These are phyloP conservation scores for Aldabrachelys gigantea DNA, from an alignment of 2,113 vertebrate species.

Conservation along the genomic window DNA sequence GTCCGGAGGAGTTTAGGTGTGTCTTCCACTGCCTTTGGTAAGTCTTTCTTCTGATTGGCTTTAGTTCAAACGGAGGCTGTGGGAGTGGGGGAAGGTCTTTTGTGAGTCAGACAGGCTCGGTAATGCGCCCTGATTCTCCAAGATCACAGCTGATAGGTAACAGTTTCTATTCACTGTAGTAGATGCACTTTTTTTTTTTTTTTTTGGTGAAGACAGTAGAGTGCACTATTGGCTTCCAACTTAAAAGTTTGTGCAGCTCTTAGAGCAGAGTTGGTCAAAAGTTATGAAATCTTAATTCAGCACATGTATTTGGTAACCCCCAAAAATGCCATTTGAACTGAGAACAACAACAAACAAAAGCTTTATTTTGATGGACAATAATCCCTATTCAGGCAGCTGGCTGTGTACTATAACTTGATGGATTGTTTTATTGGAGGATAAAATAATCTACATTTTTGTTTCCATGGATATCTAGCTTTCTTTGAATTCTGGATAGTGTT, in stretches of 20 bases:
- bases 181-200: fast-evolving
- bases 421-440: background rate
- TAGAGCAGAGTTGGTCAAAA: fast-evolving
- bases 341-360: background rate
- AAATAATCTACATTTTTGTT: background rate
- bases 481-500: background rate
- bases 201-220: conserved; percentile 32
- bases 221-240: conserved; percentile 23
- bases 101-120: too few relatives aligned
- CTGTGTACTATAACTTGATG: background rate
- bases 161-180: background rate
- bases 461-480: background rate
- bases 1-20: too few relatives aligned
- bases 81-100: too few relatives aligned
- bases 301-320: background rate
- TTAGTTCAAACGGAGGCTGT: too few relatives aligned
- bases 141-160: too few relatives aligned
- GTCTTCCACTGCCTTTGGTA: too few relatives aligned
- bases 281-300: background rate
- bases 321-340: background rate
- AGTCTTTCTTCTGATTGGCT: too few relatives aligned
- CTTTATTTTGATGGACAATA: background rate
- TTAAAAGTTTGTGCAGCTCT: background rate
- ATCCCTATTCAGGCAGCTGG: background rate
- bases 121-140: too few relatives aligned